Conservation (phyloP, 1,140 invertebrate species). For the Drusus annulatus region DNA sequence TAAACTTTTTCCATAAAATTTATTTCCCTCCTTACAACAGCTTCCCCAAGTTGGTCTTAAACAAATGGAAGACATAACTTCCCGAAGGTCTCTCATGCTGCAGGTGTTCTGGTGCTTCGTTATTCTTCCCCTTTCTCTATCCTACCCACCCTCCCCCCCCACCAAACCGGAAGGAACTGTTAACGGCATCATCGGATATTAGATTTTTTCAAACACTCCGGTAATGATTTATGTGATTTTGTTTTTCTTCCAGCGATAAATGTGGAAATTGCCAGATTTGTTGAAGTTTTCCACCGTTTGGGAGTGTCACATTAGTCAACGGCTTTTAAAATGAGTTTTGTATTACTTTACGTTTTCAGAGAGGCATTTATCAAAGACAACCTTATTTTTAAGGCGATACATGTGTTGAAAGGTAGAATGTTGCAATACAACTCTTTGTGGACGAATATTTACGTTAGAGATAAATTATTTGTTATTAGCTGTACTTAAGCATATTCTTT, state of each 20-base stretch:
- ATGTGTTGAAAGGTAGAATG: too few relatives aligned
- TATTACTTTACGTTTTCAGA: too few relatives aligned
- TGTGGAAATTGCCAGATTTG: background rate
- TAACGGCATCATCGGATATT: constrained; percentile 27
- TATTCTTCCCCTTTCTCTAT: background rate
- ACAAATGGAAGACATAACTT: constrained; percentile 20
- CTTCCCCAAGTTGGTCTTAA: constrained; percentile 1
- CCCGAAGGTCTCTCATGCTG: background rate
- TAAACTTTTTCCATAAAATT: background rate
- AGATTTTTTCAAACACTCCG: constrained; percentile 29
- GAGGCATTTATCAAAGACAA: too few relatives aligned
- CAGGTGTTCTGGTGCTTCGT: background rate
- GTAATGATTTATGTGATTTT: constrained; percentile 5
- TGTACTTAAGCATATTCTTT: too few relatives aligned
- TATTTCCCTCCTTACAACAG: background rate
- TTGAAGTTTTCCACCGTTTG: background rate
- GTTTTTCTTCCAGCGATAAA: constrained; percentile 2
- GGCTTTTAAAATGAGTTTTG: too few relatives aligned
- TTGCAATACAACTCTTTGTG: too few relatives aligned
- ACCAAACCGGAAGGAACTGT: background rate
- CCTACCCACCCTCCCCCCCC: background rate
- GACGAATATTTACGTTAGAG: too few relatives aligned
- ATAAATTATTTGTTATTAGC: too few relatives aligned
- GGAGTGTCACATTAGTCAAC: background rate
- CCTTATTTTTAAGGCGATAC: too few relatives aligned